Evolutionary conservation across 1,140 invertebrate genomes (phyloP), one percentile per base, ranked within the genome.

Genomic region (Ceratoteleas bidentatus): DNA sequence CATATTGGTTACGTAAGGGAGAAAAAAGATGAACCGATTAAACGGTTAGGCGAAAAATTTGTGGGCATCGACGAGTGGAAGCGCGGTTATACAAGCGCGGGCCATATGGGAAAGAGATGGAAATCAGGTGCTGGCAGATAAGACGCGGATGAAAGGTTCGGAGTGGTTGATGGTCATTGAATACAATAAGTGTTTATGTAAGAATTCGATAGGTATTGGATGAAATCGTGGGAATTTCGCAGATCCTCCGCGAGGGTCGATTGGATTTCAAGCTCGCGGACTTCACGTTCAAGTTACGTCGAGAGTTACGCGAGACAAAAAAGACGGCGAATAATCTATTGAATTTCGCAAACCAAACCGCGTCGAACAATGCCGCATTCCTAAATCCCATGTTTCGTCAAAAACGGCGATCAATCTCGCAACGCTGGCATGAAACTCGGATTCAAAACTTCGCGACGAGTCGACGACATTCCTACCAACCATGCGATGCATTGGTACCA

Each of bases 1-100:
- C 78, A 81, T 81, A 75, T 81, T 54, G 64, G 45, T 81, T 81
- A 81, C 68, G 50, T 65, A 75, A 81, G 33, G 33, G 57, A 43
- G 53, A 68, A 62, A 53, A 69, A 53, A 74, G 64, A 73, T 74
- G 69, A 14, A 6, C 61, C 10, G 73, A 66, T 72, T 68, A 70
- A 32, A 40, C 47, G 58, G 66, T 65, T 61, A 53, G 75, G 11
- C 33, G 49, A 14, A 47, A 78, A 78, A 68, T 70, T 70, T 65
- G 75, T 61, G 36, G 72, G 62, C 43, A 68, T 57, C 64, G 45
- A 40, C 34, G 15, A 62, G 16, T 40, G 36, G 5, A 52, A 60
- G 9, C 16, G 3, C 10, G 34, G 45, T 78, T 78, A 70, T 66
- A 72, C 66, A 65, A 78, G 66, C 50, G 58, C 24, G 24, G 24